phyloP scores from a whole-genome alignment of 2,113 vertebrate genomes.

The Stigmatopora argus region DNA sequence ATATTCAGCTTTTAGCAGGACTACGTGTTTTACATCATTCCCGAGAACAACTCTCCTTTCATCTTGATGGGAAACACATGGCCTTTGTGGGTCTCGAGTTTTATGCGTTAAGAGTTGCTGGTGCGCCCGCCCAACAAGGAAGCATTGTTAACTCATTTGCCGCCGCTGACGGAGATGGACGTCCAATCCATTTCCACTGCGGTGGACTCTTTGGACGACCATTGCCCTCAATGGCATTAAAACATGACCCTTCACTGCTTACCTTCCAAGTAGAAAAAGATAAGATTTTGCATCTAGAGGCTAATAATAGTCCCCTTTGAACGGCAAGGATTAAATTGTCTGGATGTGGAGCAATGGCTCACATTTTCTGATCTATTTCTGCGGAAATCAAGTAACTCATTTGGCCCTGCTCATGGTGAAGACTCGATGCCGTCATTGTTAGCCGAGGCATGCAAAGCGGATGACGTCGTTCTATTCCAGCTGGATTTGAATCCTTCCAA shows the following conservation, averaged over 20 bases:
- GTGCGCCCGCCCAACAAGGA: background rate
- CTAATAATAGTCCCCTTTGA: too few species aligned
- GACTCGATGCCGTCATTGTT: conserved; percentile 1
- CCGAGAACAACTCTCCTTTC: conserved; percentile 27
- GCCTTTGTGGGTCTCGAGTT: conserved; percentile 20
- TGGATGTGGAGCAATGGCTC: too few species aligned
- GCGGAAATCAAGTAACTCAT: too few species aligned
- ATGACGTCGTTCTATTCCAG: conserved; percentile 26
- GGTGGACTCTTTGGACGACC: too few species aligned
- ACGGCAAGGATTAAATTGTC: too few species aligned
- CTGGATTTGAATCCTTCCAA: conserved; percentile 55
- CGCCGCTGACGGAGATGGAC: too few species aligned
- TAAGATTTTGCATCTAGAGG: too few species aligned
- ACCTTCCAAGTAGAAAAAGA: too few species aligned
- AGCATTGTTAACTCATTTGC: background rate
- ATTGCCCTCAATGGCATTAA: too few species aligned
- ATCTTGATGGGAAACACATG: conserved; percentile 32
- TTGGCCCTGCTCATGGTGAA: background rate
- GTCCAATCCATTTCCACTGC: too few species aligned
- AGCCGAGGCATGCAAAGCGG: conserved; percentile 28
- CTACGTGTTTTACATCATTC: conserved; percentile 29
- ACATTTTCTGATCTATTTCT: too few species aligned
- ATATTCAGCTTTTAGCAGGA: conserved; percentile 14
- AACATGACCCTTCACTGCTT: too few species aligned
- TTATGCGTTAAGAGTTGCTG: background rate